Evolutionary conservation across 2,113 vertebrate genomes (phyloP).

Genomic region (Gobio gobio): DNA sequence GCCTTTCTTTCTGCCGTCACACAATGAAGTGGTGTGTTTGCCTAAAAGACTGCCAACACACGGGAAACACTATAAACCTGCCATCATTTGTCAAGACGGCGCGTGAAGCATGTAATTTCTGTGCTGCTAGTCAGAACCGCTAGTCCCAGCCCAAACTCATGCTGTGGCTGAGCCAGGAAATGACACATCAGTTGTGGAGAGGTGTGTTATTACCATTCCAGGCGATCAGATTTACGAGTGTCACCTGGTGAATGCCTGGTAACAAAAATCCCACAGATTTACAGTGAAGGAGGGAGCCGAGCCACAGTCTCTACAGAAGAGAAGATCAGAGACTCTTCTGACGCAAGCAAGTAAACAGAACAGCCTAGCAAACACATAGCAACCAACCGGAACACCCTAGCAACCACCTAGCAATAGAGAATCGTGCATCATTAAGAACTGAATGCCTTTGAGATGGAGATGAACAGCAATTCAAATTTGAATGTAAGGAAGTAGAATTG

Average conservation of each 20-base stretch:
- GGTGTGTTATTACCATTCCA: neutral
- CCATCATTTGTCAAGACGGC: neutral
- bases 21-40: constrained; percentile 38
- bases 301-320: neutral
- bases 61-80: neutral
- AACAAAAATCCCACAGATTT: neutral
- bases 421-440: neutral
- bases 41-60: neutral
- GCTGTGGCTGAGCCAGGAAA: neutral
- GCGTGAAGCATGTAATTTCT: neutral
- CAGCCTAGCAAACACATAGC: neutral
- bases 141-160: neutral
- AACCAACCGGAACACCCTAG: neutral
- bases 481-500: neutral
- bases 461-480: neutral
- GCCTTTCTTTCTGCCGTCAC: constrained; percentile 25
- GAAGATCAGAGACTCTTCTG: neutral
- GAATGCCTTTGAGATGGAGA: neutral
- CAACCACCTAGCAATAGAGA: neutral
- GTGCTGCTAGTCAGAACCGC: neutral
- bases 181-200: neutral
- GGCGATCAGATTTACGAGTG: neutral
- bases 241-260: neutral
- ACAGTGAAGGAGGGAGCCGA: neutral
- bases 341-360: neutral